Conservation (phyloP, 2,888 invertebrate species). For the Octonoba sinensis region DNA sequence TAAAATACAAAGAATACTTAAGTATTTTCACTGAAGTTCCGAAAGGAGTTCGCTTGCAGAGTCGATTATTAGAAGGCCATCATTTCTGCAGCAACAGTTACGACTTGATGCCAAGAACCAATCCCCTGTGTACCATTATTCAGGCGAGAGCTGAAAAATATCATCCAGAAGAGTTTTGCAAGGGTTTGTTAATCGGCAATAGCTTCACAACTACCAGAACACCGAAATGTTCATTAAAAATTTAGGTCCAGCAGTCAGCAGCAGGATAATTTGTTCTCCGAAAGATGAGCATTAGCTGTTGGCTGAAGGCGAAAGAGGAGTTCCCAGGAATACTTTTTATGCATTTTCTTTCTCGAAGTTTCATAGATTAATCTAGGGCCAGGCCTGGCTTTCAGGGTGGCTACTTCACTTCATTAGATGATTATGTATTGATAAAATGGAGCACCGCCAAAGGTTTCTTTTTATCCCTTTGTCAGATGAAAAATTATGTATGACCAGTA, state of each 20-base stretch:
- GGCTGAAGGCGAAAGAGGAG: constrained; percentile 29
- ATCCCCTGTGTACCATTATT: constrained; percentile 19
- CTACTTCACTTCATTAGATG: background rate
- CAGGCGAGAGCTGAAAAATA: constrained; percentile 44
- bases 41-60: too few relatives aligned
- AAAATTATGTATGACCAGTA: too few relatives aligned
- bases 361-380: constrained; percentile 32
- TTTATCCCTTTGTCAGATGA: too few relatives aligned
- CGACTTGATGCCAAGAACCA: constrained; percentile 26
- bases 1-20: too few relatives aligned
- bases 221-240: constrained; percentile 59
- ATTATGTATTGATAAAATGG: too few relatives aligned
- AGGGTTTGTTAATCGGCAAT: constrained; percentile 51
- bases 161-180: constrained; percentile 14
- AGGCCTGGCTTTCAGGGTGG: constrained; percentile 6
- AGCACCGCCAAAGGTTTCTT: too few relatives aligned
- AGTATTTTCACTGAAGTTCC: too few relatives aligned
- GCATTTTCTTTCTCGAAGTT: constrained; percentile 10
- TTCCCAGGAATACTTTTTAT: constrained; percentile 12
- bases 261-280: constrained; percentile 49
- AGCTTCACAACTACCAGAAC: constrained; percentile 54
- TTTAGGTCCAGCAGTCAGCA: constrained; percentile 43
- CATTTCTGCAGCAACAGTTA: constrained; percentile 11
- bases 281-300: constrained; percentile 49
- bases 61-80: too few relatives aligned